phyloP scores from a whole-genome alignment of 2,888 invertebrate genomes.

The Brachyptera risi region DNA sequence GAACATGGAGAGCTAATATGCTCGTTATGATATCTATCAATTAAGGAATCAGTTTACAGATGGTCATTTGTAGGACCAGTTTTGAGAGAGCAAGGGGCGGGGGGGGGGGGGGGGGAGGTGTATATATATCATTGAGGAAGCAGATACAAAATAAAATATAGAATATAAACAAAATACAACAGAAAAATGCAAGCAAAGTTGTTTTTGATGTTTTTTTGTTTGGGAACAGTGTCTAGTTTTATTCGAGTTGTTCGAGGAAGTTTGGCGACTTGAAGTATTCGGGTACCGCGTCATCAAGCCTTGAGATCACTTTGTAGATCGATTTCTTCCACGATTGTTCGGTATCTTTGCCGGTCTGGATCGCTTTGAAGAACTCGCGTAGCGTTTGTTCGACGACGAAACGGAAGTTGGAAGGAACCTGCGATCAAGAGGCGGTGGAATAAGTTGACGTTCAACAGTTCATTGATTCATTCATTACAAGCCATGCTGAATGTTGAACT shows the following conservation, averaged over 20 bases:
- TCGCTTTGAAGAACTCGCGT: conserved; percentile 97
- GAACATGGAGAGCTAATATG: too few species aligned
- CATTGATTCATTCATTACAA: not conserved
- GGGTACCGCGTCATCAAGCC: conserved; percentile 97
- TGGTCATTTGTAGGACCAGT: not conserved
- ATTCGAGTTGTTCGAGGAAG: conserved; percentile 98
- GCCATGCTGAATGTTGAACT: too few species aligned
- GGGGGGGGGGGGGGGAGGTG: too few species aligned
- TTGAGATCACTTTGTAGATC: conserved; percentile 99
- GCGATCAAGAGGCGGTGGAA: conserved; percentile 37
- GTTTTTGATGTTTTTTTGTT: not conserved
- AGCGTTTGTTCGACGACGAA: conserved; percentile 96
- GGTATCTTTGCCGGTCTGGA: conserved; percentile 92
- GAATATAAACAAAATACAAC: conserved; percentile 4
- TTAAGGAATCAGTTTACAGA: conserved; percentile 34
- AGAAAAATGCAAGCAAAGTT: conserved; percentile 10
- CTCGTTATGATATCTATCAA: too few species aligned
- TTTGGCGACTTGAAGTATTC: conserved; percentile 99
- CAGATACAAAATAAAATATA: not conserved
- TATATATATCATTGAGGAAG: not conserved
- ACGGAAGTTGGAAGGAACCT: conserved; percentile 98
- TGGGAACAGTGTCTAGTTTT: conserved; percentile 40
- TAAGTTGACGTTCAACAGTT: not conserved
- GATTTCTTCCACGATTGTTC: conserved; percentile 99
- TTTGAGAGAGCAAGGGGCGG: not conserved